Conservation (phyloP, 2,888 invertebrate species). For the Drosophila mercatorum region DNA sequence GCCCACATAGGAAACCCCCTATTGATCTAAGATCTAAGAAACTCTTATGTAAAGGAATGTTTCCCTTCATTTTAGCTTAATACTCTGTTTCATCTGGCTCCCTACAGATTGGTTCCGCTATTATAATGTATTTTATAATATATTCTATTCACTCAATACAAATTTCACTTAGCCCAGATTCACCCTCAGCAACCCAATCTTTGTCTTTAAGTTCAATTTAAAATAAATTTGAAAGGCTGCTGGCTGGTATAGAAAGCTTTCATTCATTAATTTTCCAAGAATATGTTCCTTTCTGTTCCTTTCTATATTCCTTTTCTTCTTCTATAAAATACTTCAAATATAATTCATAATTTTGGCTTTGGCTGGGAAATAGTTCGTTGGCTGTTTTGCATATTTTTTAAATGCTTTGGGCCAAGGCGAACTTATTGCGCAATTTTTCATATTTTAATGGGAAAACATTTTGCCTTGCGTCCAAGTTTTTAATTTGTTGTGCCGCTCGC, state of each 20-base stretch:
- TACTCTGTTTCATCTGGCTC: too few species aligned
- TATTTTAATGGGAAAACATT: conserved; percentile 78
- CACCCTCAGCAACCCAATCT: not conserved
- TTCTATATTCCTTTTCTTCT: not conserved
- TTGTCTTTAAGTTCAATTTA: not conserved
- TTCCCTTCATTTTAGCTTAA: too few species aligned
- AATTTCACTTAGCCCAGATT: not conserved
- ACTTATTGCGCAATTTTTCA: conserved; percentile 79
- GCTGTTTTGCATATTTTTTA: conserved; percentile 45
- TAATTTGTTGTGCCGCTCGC: conserved; percentile 72
- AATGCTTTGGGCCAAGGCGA: conserved; percentile 46
- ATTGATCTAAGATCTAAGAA: too few species aligned
- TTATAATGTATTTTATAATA: too few species aligned
- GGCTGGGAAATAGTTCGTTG: conserved; percentile 23
- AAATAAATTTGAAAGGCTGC: not conserved
- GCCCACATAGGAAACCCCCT: too few species aligned
- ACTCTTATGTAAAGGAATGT: too few species aligned
- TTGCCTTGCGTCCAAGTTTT: conserved; percentile 70
- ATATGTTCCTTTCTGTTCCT: not conserved
- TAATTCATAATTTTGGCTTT: conserved; percentile 11
- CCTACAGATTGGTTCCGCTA: too few species aligned
- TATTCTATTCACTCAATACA: too few species aligned
- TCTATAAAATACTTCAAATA: conserved; percentile 13
- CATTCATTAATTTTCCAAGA: not conserved
- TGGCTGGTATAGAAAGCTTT: conserved; percentile 1